Base-by-base conservation (phyloP, 2,888 invertebrate species). In the Scrobipalpa atriplicella region DNA sequence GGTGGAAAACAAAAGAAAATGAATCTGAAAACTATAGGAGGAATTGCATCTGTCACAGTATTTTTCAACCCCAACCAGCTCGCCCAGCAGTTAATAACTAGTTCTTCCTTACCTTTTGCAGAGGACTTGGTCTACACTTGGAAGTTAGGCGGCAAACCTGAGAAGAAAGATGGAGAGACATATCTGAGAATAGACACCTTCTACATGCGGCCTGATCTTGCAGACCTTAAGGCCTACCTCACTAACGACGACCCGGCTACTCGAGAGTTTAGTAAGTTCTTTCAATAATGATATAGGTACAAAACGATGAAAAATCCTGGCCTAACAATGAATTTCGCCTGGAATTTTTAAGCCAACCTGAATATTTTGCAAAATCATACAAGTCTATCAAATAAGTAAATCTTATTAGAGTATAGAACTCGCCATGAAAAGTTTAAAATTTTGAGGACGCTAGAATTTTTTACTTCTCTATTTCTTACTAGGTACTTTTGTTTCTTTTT, bases 161-260 rank as follows among this genome's bases (percentile, higher is more conserved):
- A 94, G 73, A 89, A 89, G 71, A 92, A 86, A 61, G 89, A 94
- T 70, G 90, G 92, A 9, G 93, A 94, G 62, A 93, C 92, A 6
- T 94, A 93, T 78, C 72, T 95, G 72, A 87, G 90, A 70, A 85
- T 95, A n/a, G 90, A 93, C 29, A 93, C 94, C 16, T 94, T 95
- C 77, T 93, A 93, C 78, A 87, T 95, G 86, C 87, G 93, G 43
- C 95, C 96, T 5, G 95, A 95, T 76, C 88, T 96, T 16, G 94
- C 94, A 18, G 92, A 92, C 68, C 93, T 96, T 94, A 93, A 91
- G 68, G 84, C 95, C 29, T 90, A 90, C 76, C 91, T 95, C 64
- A 92, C 89, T 38, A 95, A 95, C 66, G 94, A 95, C 74, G 94
- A 95, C 75, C 87, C 90, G 1, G 93, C 93, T 52, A 85, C 84